Evolutionary conservation across 2,797 vertebrate genomes (phyloP), one percentile per base, ranked within the genome.

Genomic region (Danio choprae): DNA sequence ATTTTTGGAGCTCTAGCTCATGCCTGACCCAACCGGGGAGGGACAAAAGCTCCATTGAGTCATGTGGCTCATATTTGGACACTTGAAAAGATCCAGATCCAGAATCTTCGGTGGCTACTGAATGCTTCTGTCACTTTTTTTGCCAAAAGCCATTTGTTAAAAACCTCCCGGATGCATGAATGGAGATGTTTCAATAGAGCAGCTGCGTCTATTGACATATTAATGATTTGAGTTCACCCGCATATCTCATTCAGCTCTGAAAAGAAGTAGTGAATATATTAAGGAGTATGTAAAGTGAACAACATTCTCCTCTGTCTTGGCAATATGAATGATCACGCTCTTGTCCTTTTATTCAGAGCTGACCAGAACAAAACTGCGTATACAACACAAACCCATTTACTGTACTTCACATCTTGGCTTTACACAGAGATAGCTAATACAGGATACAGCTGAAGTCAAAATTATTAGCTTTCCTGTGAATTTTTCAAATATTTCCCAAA

Each of bases 41-140:
- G 50, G 60, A 83, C 64, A 79, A 60, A 79, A 77, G 69, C 59
- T 68, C 68, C 65, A 74, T 80, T 78, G 70, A 64, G 68, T 80
- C 68, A 80, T 53, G 48, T 7, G 51, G 29, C 12, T 60, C 41
- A 77, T 59, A 59, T 68, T 63, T 62, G 48, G 56, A 81, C 43
- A 69, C 71, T 62, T 3, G 3, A 58, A n/a, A 71, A 68, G 48
- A 50, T 20, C 67, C 69, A 77, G 81, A 74, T 51, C 74, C 74
- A 69, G 38, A 77, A 44, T 72, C 64, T 65, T 58, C 64, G 44
- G 18, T 40, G 29, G 38, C 48, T 48, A 51, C 60, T 58, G 4
- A 64, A 51, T 20, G 43, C 46, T 68, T 46, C 20, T 79, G 56
- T 53, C 40, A 5, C 53, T 74, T 13, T 11, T 7, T 68, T 9